phyloP scores from a whole-genome alignment of 2,113 vertebrate species.

The Riparia riparia region DNA sequence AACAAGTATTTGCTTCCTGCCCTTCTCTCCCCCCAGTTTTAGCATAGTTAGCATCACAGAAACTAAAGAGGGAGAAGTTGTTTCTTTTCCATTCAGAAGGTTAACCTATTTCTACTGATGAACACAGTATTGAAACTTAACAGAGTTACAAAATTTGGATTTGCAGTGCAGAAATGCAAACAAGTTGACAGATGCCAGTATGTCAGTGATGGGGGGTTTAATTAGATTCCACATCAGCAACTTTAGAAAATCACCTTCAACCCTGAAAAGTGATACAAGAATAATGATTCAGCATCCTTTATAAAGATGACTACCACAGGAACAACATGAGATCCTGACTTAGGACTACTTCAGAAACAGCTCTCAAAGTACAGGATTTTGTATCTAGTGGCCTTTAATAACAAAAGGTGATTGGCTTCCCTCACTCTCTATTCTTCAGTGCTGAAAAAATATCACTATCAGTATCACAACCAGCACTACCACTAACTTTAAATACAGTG shows the following conservation, averaged over 20 bases:
- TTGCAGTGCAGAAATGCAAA: not conserved
- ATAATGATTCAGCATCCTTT: not conserved
- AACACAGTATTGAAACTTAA: not conserved
- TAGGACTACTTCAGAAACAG: not conserved
- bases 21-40: not conserved
- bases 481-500: not conserved
- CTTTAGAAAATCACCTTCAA: not conserved
- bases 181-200: not conserved
- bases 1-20: not conserved
- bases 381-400: not conserved
- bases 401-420: not conserved
- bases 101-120: not conserved
- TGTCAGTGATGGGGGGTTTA: not conserved
- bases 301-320: not conserved
- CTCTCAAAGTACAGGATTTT: not conserved
- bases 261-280: not conserved
- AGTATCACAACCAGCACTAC: not conserved
- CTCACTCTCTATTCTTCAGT: not conserved
- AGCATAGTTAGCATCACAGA: not conserved
- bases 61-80: not conserved
- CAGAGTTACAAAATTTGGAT: not conserved
- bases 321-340: not conserved
- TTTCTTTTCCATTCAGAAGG: not conserved
- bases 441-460: not conserved
- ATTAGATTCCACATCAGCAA: not conserved